phyloP scores from a whole-genome alignment of 2,888 invertebrate genomes.

The Aproaerema taeniolella region DNA sequence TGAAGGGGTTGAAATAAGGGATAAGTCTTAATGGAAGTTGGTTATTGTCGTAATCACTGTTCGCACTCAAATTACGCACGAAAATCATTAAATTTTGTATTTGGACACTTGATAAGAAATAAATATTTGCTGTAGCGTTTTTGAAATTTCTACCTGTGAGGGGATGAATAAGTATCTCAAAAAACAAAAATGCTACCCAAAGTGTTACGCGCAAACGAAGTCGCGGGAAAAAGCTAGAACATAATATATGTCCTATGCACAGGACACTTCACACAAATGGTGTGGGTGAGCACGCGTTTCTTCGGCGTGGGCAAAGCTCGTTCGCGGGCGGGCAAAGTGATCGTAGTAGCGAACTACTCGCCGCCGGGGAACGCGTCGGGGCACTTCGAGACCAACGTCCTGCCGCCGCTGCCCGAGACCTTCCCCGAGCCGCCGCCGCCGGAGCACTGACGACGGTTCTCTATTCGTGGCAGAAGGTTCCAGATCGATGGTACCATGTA shows the following conservation, averaged over 20 bases:
- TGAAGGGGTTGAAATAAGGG: no score
- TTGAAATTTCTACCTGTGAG: no score
- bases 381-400: constrained; percentile 86
- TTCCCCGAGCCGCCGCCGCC: constrained; percentile 59
- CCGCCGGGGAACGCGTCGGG: constrained; percentile 89
- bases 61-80: no score
- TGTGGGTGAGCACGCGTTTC: constrained; percentile 86
- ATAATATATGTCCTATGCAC: constrained; percentile 21
- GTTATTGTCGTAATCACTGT: no score
- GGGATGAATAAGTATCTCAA: no score
- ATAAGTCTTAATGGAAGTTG: no score
- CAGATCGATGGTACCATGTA: constrained; percentile 57
- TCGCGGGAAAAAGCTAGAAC: neutral
- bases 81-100: no score
- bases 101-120: no score
- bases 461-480: constrained; percentile 62
- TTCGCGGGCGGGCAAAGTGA: constrained; percentile 85
- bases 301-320: constrained; percentile 90
- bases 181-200: neutral
- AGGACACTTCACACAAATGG: constrained; percentile 93
- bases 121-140: no score
- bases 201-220: neutral
- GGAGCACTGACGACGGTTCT: constrained; percentile 60
- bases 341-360: constrained; percentile 90
- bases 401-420: constrained; percentile 82